Evolutionary conservation across 2,888 invertebrate genomes (phyloP).

Genomic region (Polyommatus iphigenia): DNA sequence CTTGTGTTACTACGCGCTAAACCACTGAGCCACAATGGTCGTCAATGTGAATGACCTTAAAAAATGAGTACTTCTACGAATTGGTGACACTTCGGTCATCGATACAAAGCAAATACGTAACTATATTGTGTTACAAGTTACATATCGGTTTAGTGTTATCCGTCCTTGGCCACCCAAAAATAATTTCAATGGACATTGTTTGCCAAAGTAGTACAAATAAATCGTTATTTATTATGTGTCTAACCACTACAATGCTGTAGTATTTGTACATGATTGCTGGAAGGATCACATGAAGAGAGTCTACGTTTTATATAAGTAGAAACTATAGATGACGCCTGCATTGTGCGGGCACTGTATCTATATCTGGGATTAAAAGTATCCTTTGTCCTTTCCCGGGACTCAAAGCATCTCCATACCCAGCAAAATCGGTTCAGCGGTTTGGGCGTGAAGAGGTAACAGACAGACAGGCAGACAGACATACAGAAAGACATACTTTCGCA

Average conservation of each 20-base stretch:
- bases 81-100: neutral
- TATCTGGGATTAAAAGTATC: too few species aligned
- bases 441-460: too few species aligned
- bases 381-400: too few species aligned
- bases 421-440: too few species aligned
- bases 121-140: neutral
- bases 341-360: too few species aligned
- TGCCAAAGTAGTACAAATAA: neutral
- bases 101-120: neutral
- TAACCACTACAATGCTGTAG: neutral
- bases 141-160: constrained; percentile 9
- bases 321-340: too few species aligned
- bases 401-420: too few species aligned
- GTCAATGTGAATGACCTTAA: neutral
- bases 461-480: too few species aligned
- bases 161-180: constrained; percentile 13
- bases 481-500: too few species aligned
- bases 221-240: neutral
- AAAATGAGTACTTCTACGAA: neutral
- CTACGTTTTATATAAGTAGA: too few species aligned
- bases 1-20: too few species aligned
- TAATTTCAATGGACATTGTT: neutral
- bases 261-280: neutral
- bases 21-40: too few species aligned
- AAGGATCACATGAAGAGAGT: neutral